A percentile compares a stretch with the other conserved stretches of the same genome.
These are phyloP conservation scores for Leptopilina drosophilae DNA, from an alignment of 2,888 invertebrate genomes.

Conservation along the genomic window DNA sequence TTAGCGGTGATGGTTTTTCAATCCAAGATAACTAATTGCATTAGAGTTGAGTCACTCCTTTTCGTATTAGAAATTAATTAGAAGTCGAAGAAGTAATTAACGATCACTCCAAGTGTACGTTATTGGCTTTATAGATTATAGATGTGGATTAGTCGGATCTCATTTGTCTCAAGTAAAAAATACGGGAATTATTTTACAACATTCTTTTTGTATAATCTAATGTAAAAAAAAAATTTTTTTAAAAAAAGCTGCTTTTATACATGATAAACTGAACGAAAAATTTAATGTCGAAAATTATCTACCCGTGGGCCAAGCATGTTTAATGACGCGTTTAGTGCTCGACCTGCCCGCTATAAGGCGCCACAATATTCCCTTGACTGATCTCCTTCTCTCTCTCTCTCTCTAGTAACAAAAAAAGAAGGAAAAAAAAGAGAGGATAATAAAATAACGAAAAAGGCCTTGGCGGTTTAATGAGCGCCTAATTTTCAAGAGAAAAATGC, in stretches of 20 bases:
- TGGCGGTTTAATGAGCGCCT: conserved; percentile 64
- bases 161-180: not conserved
- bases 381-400: conserved; percentile 12
- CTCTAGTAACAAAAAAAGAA: conserved; percentile 11
- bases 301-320: conserved; percentile 58
- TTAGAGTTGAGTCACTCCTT: conserved; percentile 31
- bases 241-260: not conserved
- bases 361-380: conserved; percentile 42
- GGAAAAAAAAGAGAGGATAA: not conserved
- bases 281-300: conserved; percentile 64
- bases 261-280: conserved; percentile 46
- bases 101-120: conserved; percentile 18
- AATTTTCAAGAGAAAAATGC: conserved; percentile 64
- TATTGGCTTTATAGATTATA: not conserved
- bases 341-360: conserved; percentile 43
- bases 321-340: conserved; percentile 65
- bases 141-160: conserved; percentile 16
- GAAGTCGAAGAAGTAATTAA: conserved; percentile 26
- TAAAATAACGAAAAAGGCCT: conserved; percentile 54
- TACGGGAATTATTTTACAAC: not conserved
- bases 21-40: conserved; percentile 14
- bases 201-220: not conserved
- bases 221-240: not conserved
- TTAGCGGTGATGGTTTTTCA: no score
- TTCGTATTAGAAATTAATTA: conserved; percentile 27